These are phyloP conservation scores for Ganaspis brasiliensis DNA, from an alignment of 2,888 invertebrate genomes.

Conservation along the genomic window DNA sequence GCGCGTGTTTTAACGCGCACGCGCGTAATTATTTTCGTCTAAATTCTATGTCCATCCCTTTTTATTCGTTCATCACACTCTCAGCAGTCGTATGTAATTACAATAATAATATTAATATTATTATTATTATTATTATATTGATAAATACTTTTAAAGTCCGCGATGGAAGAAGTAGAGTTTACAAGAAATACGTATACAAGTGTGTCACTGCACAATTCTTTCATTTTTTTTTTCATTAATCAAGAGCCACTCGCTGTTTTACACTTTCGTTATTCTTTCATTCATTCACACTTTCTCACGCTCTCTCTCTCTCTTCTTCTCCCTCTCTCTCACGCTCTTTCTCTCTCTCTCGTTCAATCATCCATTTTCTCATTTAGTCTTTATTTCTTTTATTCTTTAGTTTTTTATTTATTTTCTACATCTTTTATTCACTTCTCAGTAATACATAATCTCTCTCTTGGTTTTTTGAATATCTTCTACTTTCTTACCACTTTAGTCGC, in stretches of 20 bases:
- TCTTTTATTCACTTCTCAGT: slow-evolving; percentile 13
- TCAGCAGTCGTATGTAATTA: slow-evolving; percentile 80
- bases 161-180: slow-evolving; percentile 84
- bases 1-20: slow-evolving; percentile 59
- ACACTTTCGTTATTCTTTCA: slow-evolving; percentile 48
- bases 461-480: background rate
- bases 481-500: slow-evolving; percentile 26
- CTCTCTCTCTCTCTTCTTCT: slow-evolving; percentile 54
- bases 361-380: slow-evolving; percentile 9
- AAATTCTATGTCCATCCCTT: slow-evolving; percentile 54
- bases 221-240: slow-evolving; percentile 54
- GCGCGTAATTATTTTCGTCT: slow-evolving; percentile 54
- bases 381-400: slow-evolving; percentile 10
- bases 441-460: slow-evolving; percentile 21
- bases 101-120: slow-evolving; percentile 79
- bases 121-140: slow-evolving; percentile 79
- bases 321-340: background rate
- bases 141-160: slow-evolving; percentile 81
- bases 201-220: slow-evolving; percentile 79
- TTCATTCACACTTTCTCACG: slow-evolving; percentile 52
- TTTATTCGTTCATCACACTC: slow-evolving; percentile 75
- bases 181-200: slow-evolving; percentile 89
- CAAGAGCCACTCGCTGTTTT: slow-evolving; percentile 60
- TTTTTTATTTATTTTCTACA: slow-evolving; percentile 32
- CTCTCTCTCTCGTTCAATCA: slow-evolving; percentile 29